A percentile compares a stretch with the other conserved stretches of the same genome.
These are phyloP conservation scores for Sapayoa aenigma DNA, from an alignment of 2,113 vertebrate species.

Conservation along the genomic window DNA sequence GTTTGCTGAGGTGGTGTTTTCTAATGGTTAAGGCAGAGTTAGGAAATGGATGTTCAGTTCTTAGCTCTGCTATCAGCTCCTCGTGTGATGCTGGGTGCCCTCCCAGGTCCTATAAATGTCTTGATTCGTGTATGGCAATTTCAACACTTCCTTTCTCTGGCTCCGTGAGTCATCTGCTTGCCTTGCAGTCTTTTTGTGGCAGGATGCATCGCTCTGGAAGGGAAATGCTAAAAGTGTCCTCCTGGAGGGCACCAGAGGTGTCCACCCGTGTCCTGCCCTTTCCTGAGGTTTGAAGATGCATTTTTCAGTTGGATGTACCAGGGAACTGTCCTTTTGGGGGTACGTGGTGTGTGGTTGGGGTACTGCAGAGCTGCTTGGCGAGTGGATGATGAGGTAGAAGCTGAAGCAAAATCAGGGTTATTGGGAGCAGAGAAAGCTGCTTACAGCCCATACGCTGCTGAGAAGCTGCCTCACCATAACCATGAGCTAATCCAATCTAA, in stretches of 20 bases:
- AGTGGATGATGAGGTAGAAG: not conserved
- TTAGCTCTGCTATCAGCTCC: not conserved
- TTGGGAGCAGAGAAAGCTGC: not conserved
- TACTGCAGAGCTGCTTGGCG: not conserved
- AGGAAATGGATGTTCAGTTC: not conserved
- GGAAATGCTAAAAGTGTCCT: not conserved
- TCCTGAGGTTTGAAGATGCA: not conserved
- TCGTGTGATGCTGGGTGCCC: not conserved
- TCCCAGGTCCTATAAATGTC: not conserved
- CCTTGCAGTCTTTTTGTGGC: not conserved
- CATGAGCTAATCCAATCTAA: not conserved
- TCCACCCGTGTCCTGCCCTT: not conserved
- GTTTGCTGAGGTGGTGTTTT: not conserved
- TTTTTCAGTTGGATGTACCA: not conserved
- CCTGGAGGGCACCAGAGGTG: not conserved
- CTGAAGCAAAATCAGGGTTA: not conserved
- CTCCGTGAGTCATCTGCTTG: conserved; percentile 42
- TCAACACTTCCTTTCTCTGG: not conserved
- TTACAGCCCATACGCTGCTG: not conserved
- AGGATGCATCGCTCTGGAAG: not conserved
- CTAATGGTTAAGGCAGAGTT: accelerated
- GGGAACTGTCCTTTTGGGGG: not conserved
- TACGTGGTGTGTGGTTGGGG: not conserved
- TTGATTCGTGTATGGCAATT: not conserved
- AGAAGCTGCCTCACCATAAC: not conserved